Evolutionary conservation across 2,797 vertebrate species (phyloP).

Genomic region (Enteromius afrohamiltoni): DNA sequence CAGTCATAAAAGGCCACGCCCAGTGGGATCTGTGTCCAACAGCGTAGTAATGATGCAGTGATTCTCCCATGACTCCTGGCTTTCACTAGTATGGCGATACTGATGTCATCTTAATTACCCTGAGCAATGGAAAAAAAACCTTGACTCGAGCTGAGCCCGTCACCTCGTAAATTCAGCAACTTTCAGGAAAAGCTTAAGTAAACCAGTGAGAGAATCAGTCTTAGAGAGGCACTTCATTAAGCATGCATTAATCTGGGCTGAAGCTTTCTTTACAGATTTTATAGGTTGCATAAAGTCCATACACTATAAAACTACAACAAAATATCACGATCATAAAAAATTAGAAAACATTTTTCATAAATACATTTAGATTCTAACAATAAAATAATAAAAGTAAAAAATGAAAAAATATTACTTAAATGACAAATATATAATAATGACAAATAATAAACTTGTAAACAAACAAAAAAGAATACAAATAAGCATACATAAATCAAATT

Average conservation of each 20-base stretch:
- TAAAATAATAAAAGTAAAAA: not conserved
- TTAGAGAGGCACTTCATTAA: not conserved
- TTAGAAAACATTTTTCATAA: not conserved
- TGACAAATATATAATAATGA: not conserved
- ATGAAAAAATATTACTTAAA: not conserved
- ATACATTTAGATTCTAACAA: not conserved
- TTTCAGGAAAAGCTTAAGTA: not conserved
- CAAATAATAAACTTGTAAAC: not conserved
- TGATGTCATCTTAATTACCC: constrained; percentile 37
- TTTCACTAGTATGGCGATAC: constrained; percentile 9
- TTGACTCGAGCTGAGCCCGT: not conserved
- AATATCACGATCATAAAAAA: not conserved
- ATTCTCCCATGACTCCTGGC: constrained; percentile 33
- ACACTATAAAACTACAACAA: not conserved
- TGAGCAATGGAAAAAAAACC: constrained; percentile 16
- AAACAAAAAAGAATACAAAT: not conserved
- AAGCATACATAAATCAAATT: not conserved
- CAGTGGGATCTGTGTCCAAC: constrained; percentile 33
- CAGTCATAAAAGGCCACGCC: constrained; percentile 31
- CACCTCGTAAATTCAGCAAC: not conserved
- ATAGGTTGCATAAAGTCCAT: not conserved
- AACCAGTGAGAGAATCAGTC: not conserved
- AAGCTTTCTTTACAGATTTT: not conserved
- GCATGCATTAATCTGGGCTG: not conserved
- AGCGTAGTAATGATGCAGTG: constrained; percentile 20